Evolutionary conservation across 2,797 vertebrate genomes (phyloP), one percentile per base, ranked within the genome.

Genomic region (Phataginus tetradactyla): DNA sequence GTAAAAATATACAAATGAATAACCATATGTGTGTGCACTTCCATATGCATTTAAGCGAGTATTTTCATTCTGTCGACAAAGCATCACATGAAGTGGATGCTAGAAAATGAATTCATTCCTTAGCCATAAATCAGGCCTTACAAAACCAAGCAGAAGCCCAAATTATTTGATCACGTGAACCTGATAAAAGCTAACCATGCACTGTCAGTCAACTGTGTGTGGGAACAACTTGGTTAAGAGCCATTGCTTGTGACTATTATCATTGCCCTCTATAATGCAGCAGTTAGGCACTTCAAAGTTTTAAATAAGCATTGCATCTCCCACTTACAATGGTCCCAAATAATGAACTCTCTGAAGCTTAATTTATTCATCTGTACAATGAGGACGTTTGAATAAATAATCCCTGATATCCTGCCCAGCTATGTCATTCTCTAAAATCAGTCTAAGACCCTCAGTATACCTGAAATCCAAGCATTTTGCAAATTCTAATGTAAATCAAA

Each of bases 61-160:
- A 78, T 80, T 95, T 96, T 94, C 91, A 81, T 87, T 97, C 89
- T 92, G 97, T 83, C 1, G 25, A 96, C 91, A 97, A 84, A 96
- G 96, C 95, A 79, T 79, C 96, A 85, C 92, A 74, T 86, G 79
- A 95, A 96, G 63, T 49, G 53, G 61, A 57, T 91, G 87, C 89
- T 61, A 96, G 83, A 91, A 96, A 97, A 91, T 91, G 68, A 96
- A 95, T 96, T 74, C 37, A 61, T 87, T 91, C 74, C 93, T 87
- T 34, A 27, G 80, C 10, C 61, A 39, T 51, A 87, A 94, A 90
- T 71, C 86, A 59, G 45, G 32, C 32, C 39, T 91, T 59, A 69
- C 59, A 51, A 92, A 93, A 87, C 85, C 83, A 86, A 91, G 57
- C 2, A 32, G 45, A 96, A 94, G 77, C 45, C 49, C 75, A 61